Conservation (phyloP, 2,113 vertebrate genomes). For the Cromileptes altivelis region DNA sequence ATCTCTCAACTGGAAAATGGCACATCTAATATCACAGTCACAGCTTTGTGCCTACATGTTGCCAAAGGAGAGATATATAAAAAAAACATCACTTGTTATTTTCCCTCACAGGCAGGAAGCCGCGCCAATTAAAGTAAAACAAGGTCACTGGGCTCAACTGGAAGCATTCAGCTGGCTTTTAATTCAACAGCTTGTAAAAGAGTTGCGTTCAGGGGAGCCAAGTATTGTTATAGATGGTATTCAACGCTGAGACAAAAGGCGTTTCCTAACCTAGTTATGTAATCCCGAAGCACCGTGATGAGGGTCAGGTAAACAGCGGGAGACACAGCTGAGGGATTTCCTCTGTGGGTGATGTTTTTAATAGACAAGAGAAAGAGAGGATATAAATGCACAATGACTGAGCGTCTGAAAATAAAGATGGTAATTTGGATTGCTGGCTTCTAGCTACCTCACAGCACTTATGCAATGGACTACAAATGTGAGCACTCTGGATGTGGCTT, state of each 20-base stretch:
- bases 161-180: constrained; percentile 43
- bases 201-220: constrained; percentile 33
- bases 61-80: neutral
- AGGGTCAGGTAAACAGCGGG: constrained; percentile 56
- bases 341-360: constrained; percentile 48
- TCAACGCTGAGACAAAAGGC: constrained; percentile 36
- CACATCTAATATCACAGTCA: constrained; percentile 12
- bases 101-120: constrained; percentile 33
- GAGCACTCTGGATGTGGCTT: constrained; percentile 3
- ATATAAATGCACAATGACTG: constrained; percentile 43
- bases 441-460: constrained; percentile 32
- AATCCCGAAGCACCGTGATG: constrained; percentile 25
- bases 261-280: constrained; percentile 46
- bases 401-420: constrained; percentile 58
- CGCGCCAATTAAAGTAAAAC: constrained; percentile 62
- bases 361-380: constrained; percentile 48
- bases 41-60: constrained; percentile 31
- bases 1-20: constrained; percentile 43
- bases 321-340: constrained; percentile 53
- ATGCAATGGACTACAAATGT: constrained; percentile 24
- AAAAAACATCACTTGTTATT: constrained; percentile 31
- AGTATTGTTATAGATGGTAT: constrained; percentile 37
- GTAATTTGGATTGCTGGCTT: constrained; percentile 58
- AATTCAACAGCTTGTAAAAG: constrained; percentile 38
- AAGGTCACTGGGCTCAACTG: constrained; percentile 63